phyloP scores from a whole-genome alignment of 2,888 invertebrate genomes.

The Scaptomyza polygonia region DNA sequence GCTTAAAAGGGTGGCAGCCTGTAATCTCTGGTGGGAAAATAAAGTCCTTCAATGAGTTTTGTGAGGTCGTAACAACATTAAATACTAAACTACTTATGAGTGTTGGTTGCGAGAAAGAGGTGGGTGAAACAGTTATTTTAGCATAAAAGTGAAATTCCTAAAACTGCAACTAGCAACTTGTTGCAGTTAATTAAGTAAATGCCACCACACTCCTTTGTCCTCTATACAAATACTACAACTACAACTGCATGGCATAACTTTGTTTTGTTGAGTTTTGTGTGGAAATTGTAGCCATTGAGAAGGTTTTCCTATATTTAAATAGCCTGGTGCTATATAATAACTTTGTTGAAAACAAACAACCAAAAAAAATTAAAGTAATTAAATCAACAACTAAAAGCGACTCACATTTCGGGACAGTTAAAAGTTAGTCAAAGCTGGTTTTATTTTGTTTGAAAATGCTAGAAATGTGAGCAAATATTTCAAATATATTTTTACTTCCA shows the following conservation, averaged over 20 bases:
- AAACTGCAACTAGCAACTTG: conserved; percentile 19
- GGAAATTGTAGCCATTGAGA: not conserved
- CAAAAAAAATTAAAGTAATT: not conserved
- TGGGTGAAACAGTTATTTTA: not conserved
- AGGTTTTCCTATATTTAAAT: not conserved
- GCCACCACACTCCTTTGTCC: not conserved
- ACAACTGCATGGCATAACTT: not conserved
- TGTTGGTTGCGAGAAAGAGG: not conserved
- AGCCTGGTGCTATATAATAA: not conserved
- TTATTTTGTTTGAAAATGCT: too few species aligned
- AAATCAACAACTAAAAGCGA: too few species aligned
- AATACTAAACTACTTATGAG: conserved; percentile 36
- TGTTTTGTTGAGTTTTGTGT: conserved; percentile 4
- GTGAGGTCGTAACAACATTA: conserved; percentile 28
- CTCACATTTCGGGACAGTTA: too few species aligned
- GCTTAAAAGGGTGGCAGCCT: not conserved
- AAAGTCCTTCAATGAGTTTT: conserved; percentile 19
- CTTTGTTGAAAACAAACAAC: not conserved
- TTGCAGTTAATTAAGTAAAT: conserved; percentile 12
- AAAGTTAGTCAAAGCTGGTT: too few species aligned
- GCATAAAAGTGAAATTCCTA: not conserved
- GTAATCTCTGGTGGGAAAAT: not conserved
- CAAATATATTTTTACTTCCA: too few species aligned
- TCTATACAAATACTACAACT: too few species aligned
- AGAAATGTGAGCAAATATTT: too few species aligned